These are phyloP conservation scores for Platynereis dumerilii DNA, from an alignment of 2,888 invertebrate species.

Conservation along the genomic window DNA sequence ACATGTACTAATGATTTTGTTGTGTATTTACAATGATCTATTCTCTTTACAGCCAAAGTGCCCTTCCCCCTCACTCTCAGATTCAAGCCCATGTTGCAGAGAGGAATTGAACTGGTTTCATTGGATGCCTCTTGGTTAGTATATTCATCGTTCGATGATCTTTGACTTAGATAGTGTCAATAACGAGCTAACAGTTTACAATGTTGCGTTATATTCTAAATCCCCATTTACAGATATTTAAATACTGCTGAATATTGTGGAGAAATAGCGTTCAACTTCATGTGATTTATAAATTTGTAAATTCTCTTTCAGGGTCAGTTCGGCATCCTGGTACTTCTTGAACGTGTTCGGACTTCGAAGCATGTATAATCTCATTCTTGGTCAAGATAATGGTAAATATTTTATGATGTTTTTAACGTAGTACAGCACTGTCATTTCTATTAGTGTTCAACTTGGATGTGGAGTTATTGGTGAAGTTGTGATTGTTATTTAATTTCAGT, in stretches of 20 bases:
- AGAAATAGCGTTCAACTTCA: no score
- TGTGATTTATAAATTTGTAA: no score
- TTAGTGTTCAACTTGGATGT: not conserved
- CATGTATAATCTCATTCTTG: conserved; percentile 95
- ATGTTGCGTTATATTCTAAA: no score
- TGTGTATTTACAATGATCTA: no score
- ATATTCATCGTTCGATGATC: no score
- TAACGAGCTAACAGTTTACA: no score
- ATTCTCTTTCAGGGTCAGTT: conserved; percentile 75
- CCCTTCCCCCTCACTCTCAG: conserved; percentile 97
- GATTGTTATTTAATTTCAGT: not conserved
- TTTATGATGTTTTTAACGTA: not conserved
- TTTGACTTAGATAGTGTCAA: no score
- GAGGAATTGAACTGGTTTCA: conserved; percentile 93
- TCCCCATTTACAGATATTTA: no score
- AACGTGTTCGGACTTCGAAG: conserved; percentile 98
- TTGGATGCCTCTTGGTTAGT: conserved; percentile 92
- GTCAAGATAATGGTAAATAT: conserved; percentile 87
- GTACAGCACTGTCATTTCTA: not conserved
- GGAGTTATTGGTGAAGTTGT: not conserved
- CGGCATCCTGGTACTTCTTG: conserved; percentile 99
- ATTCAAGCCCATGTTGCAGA: conserved; percentile 99
- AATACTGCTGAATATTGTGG: no score
- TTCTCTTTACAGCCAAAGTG: conserved; percentile 82
- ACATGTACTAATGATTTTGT: no score